phyloP scores from a whole-genome alignment of 2,888 invertebrate species.

The Cinara cedri region DNA sequence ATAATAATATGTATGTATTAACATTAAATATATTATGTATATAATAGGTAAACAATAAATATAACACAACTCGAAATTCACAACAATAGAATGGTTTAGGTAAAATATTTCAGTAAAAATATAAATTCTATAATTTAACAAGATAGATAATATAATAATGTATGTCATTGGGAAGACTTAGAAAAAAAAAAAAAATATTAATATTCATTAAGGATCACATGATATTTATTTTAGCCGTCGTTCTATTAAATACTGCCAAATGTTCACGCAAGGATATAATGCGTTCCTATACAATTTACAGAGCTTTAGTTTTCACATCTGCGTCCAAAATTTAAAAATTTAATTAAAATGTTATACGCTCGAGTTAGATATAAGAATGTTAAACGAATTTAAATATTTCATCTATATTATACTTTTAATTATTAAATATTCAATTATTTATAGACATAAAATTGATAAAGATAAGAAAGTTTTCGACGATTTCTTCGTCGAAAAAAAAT shows the following conservation, averaged over 20 bases:
- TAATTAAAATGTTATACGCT: not conserved
- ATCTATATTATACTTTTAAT: not conserved
- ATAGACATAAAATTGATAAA: slow-evolving; percentile 1
- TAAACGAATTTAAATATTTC: slow-evolving; percentile 20
- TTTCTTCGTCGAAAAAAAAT: not conserved
- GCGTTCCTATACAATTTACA: not conserved
- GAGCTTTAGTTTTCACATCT: not conserved
- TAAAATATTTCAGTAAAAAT: slow-evolving; percentile 48
- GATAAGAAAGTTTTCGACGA: not conserved
- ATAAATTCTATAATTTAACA: slow-evolving; percentile 49
- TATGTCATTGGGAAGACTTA: not conserved
- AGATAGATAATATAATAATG: slow-evolving; percentile 11
- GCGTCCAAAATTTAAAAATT: not conserved
- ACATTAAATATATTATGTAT: slow-evolving; percentile 23
- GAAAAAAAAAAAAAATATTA: slow-evolving; percentile 12
- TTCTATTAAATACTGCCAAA: slow-evolving; percentile 20
- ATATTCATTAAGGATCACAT: slow-evolving; percentile 11
- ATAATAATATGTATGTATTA: not conserved
- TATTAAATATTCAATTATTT: not conserved
- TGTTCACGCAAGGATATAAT: not conserved
- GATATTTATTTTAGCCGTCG: slow-evolving; percentile 1
- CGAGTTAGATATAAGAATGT: slow-evolving; percentile 30
- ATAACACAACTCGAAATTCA: slow-evolving; percentile 48
- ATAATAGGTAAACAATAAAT: not conserved
- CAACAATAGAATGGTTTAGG: slow-evolving; percentile 27